Percentiles rank a stretch among this genome's conserved stretches.
Evolutionary conservation across 2,113 vertebrate species (phyloP).

Genomic region (Tonatia bakeri): DNA sequence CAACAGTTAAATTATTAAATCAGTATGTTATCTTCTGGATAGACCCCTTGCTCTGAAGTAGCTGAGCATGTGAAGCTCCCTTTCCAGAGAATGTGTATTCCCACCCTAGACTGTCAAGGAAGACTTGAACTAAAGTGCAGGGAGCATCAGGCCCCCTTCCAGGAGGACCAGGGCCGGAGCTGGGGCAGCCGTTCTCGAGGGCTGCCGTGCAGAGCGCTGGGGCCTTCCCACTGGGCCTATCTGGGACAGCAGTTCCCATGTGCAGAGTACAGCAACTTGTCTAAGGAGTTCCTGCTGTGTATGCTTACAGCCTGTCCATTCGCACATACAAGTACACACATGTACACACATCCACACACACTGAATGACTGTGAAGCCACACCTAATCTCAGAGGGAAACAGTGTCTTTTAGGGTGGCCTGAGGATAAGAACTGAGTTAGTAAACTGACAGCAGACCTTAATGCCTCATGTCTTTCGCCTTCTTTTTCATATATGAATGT

Average conservation of each 20-base stretch:
- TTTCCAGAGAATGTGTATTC: neutral
- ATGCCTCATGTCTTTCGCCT: neutral
- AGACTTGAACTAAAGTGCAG: neutral
- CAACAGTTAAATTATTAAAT: neutral
- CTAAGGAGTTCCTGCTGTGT: neutral
- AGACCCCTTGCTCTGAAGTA: neutral
- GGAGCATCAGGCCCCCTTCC: fast-evolving
- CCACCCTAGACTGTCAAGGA: neutral
- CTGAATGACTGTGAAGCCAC: neutral
- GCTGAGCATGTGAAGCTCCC: neutral
- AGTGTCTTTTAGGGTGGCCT: neutral
- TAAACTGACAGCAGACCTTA: neutral
- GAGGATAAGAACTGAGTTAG: neutral
- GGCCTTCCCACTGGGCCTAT: neutral
- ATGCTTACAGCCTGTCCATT: neutral
- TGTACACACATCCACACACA: neutral
- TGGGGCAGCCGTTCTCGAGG: neutral
- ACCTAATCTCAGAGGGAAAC: neutral
- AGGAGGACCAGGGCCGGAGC: neutral
- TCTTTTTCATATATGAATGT: neutral
- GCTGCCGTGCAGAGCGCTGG: neutral
- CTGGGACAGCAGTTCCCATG: neutral
- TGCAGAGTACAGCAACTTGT: neutral
- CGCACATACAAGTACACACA: fast-evolving
- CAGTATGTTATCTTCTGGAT: neutral